Base-by-base conservation (phyloP, 2,797 vertebrate genomes). In the Vireo griseus region DNA sequence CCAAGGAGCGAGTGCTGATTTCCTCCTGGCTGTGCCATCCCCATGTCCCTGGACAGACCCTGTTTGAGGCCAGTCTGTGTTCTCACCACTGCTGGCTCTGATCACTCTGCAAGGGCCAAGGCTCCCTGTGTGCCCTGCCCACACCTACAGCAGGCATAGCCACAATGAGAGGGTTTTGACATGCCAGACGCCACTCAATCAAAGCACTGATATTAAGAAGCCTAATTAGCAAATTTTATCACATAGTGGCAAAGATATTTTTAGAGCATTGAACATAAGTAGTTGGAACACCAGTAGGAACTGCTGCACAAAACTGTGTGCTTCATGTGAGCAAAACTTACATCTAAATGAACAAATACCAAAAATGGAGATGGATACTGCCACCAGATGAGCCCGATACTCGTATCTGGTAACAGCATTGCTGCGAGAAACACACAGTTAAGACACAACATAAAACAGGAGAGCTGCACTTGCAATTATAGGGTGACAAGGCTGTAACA, bases 381-480 rank as follows among this genome's bases (percentile, higher is more conserved):
- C 33, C 77, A 31, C 22, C 80, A 75, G 51, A 68, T 40, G 39
- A 94, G 80, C 22, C 91, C 1, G 1, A 42, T 50, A 29, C 79
- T 54, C 8, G 3, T 67, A 52, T 45, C 90, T 94, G 92, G 47
- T 71, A 96, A 63, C 10, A 4, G 68, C 62, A 28, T 58, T 48
- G 50, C 67, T 61, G 40, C 40, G 71, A 95, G 47, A 61, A 92
- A 35, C 24, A 47, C 0, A 1, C 21, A 71, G 74, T 88, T 88
- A 59, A 92, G 80, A 91, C n/a, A 26, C 59, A 90, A 61, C 50
- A 76, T 91, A 92, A 94, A 97, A 35, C 48, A 96, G 85, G 85
- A 95, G 86, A 85, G 67, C 72, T 73, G 47, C 51, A 52, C 86
- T 68, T 67, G 84, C 58, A 78, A 59, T 94, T 94, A 86, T 13